phyloP scores from a whole-genome alignment of 2,797 vertebrate species.

The Apogon talboti region DNA sequence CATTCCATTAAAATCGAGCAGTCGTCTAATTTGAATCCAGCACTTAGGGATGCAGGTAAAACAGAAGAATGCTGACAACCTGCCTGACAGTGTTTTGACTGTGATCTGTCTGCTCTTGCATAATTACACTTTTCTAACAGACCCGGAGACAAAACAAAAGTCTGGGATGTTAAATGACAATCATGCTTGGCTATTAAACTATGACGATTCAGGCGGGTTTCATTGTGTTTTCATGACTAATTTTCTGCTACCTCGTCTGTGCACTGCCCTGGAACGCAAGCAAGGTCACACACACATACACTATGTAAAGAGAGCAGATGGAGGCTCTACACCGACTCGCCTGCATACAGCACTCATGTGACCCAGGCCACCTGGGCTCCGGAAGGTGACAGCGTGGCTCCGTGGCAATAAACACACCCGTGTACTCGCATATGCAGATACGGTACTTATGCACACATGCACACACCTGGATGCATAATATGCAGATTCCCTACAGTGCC shows the following conservation, averaged over 20 bases:
- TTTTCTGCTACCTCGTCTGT: conserved; percentile 9
- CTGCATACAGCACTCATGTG: conserved; percentile 66
- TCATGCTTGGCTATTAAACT: neutral
- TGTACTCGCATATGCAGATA: neutral
- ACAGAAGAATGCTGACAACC: conserved; percentile 33
- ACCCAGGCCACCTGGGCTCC: conserved; percentile 74
- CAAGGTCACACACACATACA: conserved; percentile 64
- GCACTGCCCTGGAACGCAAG: conserved; percentile 23
- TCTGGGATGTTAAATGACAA: conserved; percentile 16
- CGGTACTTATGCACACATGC: neutral
- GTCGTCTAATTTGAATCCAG: conserved; percentile 24
- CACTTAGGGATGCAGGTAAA: conserved; percentile 40
- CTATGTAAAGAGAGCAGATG: conserved; percentile 71
- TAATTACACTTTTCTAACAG: conserved; percentile 44
- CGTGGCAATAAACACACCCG: conserved; percentile 36
- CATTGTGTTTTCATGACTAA: conserved; percentile 7
- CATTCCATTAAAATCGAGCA: conserved; percentile 2
- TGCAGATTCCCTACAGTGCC: neutral
- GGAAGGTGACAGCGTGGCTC: conserved; percentile 67
- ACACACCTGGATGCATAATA: conserved; percentile 30
- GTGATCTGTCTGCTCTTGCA: conserved; percentile 38
- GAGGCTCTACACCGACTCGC: conserved; percentile 68
- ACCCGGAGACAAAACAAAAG: conserved; percentile 32
- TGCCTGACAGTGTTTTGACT: conserved; percentile 50
- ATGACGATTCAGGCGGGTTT: neutral